Evolutionary conservation across 2,888 invertebrate species (phyloP).

Genomic region (Polyommatus icarus): DNA sequence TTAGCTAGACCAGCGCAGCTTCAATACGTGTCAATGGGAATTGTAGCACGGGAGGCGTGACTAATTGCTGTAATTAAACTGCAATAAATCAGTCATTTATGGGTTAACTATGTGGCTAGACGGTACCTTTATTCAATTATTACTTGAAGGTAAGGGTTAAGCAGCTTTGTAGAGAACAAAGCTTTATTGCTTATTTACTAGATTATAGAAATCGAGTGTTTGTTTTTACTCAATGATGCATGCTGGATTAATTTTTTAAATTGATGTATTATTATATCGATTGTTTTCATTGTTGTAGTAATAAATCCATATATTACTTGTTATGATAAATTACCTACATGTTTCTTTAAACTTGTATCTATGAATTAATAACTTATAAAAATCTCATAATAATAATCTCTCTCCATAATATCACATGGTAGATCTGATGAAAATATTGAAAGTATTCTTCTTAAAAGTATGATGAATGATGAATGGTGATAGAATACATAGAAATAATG

Average conservation of each 20-base stretch:
- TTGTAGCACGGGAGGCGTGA: conserved; percentile 58
- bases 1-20: conserved; percentile 42
- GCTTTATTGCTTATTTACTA: conserved; percentile 20
- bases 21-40: conserved; percentile 49
- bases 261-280: not conserved
- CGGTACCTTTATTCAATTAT: conserved; percentile 40
- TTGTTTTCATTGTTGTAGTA: conserved; percentile 3
- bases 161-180: conserved; percentile 29
- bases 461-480: no score
- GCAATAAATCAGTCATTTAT: conserved; percentile 64
- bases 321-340: not conserved
- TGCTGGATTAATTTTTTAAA: not conserved
- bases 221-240: conserved; percentile 27
- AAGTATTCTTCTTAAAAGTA: no score
- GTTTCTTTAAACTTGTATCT: not conserved
- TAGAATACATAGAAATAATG: no score
- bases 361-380: not conserved
- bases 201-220: conserved; percentile 10
- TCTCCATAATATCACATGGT: not conserved
- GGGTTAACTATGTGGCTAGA: conserved; percentile 42
- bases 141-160: conserved; percentile 35
- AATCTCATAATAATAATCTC: not conserved
- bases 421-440: not conserved
- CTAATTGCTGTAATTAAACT: conserved; percentile 68
- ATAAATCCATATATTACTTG: not conserved